Evolutionary conservation across 2,888 invertebrate genomes (phyloP).

Genomic region (Macaria liturata): DNA sequence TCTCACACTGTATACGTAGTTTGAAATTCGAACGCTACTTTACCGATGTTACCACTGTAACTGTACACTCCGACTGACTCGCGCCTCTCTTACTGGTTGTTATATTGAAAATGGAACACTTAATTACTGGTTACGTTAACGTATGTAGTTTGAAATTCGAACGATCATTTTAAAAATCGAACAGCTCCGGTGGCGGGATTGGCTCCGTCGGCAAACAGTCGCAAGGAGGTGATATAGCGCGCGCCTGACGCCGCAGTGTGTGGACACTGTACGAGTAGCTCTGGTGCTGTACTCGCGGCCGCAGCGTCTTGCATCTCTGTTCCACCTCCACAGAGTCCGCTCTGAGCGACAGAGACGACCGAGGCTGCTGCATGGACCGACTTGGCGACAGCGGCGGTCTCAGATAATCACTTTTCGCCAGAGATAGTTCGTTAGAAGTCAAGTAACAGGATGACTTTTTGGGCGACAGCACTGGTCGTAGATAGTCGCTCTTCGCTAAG

Average conservation of each 20-base stretch:
- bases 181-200: conserved; percentile 73
- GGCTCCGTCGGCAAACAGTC: conserved; percentile 64
- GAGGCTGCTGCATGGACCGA: conserved; percentile 44
- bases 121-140: conserved; percentile 3
- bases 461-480: conserved; percentile 25
- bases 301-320: conserved; percentile 38
- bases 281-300: conserved; percentile 44
- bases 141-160: conserved; percentile 13
- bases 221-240: conserved; percentile 49
- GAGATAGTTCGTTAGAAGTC: conserved; percentile 12
- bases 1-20: not conserved
- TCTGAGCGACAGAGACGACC: conserved; percentile 62
- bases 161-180: conserved; percentile 58
- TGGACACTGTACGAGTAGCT: conserved; percentile 55
- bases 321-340: conserved; percentile 50
- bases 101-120: conserved; percentile 16
- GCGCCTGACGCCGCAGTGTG: conserved; percentile 51
- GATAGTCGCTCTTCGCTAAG: conserved; percentile 31
- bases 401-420: conserved; percentile 54
- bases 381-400: conserved; percentile 52
- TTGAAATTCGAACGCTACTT: conserved; percentile 6
- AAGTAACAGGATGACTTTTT: conserved; percentile 15
- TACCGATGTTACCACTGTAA: not conserved
- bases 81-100: conserved; percentile 1
- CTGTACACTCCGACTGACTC: too few species aligned